Evolutionary conservation across 2,113 vertebrate genomes (phyloP), one percentile per base, ranked within the genome.

Genomic region (Pithys albifrons): DNA sequence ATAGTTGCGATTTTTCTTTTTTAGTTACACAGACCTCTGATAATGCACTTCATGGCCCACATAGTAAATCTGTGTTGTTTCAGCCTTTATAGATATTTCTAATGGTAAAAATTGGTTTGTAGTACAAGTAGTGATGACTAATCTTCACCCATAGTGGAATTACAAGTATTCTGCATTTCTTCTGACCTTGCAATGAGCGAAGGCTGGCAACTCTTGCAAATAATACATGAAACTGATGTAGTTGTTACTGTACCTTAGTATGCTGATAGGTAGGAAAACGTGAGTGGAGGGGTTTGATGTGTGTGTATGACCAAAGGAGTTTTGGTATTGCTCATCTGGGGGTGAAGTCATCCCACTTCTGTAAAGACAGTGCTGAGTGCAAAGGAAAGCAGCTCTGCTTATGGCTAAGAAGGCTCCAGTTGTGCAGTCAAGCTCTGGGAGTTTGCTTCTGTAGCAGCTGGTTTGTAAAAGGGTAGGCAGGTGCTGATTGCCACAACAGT

Each of bases 301-400:
- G 19, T 58, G 59, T 46, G 20, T 88, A 70, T 88, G 90, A 95
- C 90, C 90, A 77, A 39, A 88, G 43, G 31, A 76, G 94, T 93
- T 95, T 92, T 96, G 89, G 7, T 94, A 91, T 95, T 96, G 93
- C 93, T 93, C 82, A 85, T 90, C 54, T 67, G 59, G 67, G 51
- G 39, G 58, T 91, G 69, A 91, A 94, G 22, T 71, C 45, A 72
- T 91, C 45, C 49, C 69, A 1, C 27, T 76, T 88, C 25, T 76
- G 28, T 79, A 35, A 49, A 70, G 55, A 27, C 2, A 3, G 35
- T 31, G 71, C 48, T 65, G 55, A 88, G 74, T 67, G 78, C 9
- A 35, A 73, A 43, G 64, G 51, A 46, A 37, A 49, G 28, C 46
- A 71, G 55, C 74, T 52, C 39, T 89, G 55, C 51, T 84, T n/a